These are phyloP conservation scores for Ptilorrhoa leucosticta DNA, from an alignment of 2,113 vertebrate species.

Conservation along the genomic window DNA sequence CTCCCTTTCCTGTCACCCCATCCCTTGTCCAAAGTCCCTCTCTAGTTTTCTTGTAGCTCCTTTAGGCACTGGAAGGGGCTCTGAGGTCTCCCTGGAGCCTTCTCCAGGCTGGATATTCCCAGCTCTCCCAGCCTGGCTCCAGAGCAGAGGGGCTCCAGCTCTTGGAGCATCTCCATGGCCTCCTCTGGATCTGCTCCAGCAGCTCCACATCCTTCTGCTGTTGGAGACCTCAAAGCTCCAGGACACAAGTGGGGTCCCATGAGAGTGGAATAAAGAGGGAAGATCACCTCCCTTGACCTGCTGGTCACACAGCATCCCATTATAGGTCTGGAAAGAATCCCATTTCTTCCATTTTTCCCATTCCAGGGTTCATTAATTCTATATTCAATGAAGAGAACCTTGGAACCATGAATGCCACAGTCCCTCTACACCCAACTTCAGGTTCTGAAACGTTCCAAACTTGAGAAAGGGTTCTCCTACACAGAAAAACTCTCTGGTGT, in stretches of 20 bases:
- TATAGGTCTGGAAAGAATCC: neutral
- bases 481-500: neutral
- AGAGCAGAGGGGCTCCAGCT: neutral
- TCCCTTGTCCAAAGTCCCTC: neutral
- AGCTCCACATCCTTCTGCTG: neutral
- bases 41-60: neutral
- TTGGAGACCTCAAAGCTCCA: no score
- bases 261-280: no score
- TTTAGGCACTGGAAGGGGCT: neutral
- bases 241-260: no score
- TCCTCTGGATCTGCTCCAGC: neutral
- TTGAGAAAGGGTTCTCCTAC: neutral
- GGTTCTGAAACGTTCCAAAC: neutral
- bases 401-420: neutral
- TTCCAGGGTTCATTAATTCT: neutral
- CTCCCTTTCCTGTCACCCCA: neutral
- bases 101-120: accelerated
- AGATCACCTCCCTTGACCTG: no score
- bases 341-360: neutral
- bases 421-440: neutral
- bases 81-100: accelerated
- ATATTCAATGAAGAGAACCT: neutral
- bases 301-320: neutral
- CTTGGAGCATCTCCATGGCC: accelerated
- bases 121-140: neutral